phyloP scores from a whole-genome alignment of 2,113 vertebrate species.

The Centrocercus urophasianus region DNA sequence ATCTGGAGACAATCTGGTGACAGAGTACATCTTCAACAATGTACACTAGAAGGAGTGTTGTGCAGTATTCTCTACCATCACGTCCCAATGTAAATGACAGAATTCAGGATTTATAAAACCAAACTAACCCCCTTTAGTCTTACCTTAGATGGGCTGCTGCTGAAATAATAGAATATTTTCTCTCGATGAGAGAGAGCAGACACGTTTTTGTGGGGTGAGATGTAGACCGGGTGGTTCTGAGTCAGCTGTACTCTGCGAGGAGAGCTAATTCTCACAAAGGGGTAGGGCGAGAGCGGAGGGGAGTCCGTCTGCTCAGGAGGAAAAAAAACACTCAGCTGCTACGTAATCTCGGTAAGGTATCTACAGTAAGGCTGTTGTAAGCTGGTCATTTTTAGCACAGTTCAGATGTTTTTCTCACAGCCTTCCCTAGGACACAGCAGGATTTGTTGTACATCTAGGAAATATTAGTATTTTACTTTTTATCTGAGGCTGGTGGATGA shows the following conservation, averaged over 20 bases:
- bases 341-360: not conserved
- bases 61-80: not conserved
- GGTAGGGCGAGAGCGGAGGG: conserved; percentile 89
- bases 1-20: not conserved
- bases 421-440: fast-evolving
- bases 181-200: conserved; percentile 80
- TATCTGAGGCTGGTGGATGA: not conserved
- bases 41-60: fast-evolving
- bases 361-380: not conserved
- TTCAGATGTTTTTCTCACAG: not conserved
- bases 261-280: conserved; percentile 83
- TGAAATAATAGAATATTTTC: conserved; percentile 93
- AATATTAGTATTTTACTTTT: fast-evolving
- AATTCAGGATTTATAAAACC: not conserved
- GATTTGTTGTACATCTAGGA: fast-evolving
- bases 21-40: not conserved
- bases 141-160: conserved; percentile 92
- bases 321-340: not conserved
- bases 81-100: not conserved
- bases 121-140: conserved; percentile 17
- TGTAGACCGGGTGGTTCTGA: conserved; percentile 90
- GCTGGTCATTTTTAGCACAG: not conserved
- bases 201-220: conserved; percentile 89
- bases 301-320: conserved; percentile 77
- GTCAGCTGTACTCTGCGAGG: conserved; percentile 90